Percentiles rank a stretch among this genome's conserved stretches.
These are phyloP conservation scores for Sylvia atricapilla DNA, from an alignment of 2,113 vertebrate species.

Conservation along the genomic window DNA sequence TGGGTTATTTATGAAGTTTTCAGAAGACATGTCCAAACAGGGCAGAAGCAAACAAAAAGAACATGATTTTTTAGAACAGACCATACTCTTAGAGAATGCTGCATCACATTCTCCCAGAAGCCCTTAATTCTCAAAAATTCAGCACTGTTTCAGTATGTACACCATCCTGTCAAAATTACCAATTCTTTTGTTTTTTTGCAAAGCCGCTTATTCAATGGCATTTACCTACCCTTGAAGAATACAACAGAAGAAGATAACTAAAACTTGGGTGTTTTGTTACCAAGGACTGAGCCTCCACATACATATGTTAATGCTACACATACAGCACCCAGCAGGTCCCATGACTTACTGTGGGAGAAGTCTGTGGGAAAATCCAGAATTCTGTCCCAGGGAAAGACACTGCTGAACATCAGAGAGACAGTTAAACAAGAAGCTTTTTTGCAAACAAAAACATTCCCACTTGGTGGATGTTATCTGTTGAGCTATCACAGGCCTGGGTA, in stretches of 20 bases:
- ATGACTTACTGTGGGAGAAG: background rate
- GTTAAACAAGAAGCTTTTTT: background rate
- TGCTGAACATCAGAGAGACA: background rate
- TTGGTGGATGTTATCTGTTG: background rate
- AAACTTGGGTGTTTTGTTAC: background rate
- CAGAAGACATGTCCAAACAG: background rate
- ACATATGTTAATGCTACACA: background rate
- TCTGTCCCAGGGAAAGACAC: background rate
- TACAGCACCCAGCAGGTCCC: background rate
- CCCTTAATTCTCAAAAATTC: background rate
- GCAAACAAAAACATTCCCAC: background rate
- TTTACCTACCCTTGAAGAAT: background rate
- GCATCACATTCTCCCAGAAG: background rate
- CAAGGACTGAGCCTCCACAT: background rate
- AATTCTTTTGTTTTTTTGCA: too few relatives aligned
- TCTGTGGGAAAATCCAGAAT: background rate
- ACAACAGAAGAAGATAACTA: background rate
- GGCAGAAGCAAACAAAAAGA: background rate
- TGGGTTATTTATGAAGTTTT: background rate
- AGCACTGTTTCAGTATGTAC: background rate
- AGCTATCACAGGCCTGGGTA: rapidly evolving
- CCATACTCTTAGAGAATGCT: background rate
- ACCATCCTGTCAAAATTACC: background rate
- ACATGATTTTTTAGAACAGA: background rate
- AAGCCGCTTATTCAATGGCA: background rate